These are phyloP conservation scores for Darevskia nairensis DNA, from an alignment of 2,797 vertebrate species.

Conservation along the genomic window DNA sequence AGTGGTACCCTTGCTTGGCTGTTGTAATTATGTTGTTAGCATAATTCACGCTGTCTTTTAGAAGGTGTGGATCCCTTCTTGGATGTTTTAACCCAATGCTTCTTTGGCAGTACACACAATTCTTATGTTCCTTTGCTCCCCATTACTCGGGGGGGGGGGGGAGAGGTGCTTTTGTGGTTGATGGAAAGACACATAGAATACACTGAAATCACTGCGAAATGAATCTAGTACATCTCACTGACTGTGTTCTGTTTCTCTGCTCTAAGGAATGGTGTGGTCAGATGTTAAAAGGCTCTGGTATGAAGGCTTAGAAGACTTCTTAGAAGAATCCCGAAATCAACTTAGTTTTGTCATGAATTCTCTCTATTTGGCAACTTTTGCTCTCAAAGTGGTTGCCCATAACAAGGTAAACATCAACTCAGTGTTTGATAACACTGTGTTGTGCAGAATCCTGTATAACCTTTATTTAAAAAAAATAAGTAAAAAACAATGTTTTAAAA, in stretches of 20 bases:
- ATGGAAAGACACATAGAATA: background rate
- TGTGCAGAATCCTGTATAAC: too few species aligned
- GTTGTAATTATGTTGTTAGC: too few species aligned
- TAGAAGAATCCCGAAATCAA: conserved; percentile 97
- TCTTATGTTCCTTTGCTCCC: background rate
- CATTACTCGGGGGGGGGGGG: background rate
- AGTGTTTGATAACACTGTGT: background rate
- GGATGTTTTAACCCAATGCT: background rate
- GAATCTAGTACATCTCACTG: background rate
- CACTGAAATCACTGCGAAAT: background rate
- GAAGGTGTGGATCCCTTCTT: too few species aligned
- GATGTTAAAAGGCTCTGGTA: conserved; percentile 99
- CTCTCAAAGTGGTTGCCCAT: conserved; percentile 96
- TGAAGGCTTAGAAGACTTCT: conserved; percentile 95
- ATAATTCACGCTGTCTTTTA: too few species aligned
- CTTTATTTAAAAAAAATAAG: too few species aligned
- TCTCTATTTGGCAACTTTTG: conserved; percentile 95
- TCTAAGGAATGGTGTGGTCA: conserved; percentile 97
- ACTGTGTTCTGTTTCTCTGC: conserved; percentile 36
- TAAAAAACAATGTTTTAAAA: too few species aligned
- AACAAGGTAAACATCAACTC: conserved; percentile 86
- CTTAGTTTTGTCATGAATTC: conserved; percentile 99
- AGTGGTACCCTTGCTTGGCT: too few species aligned
- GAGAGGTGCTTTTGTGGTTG: background rate
- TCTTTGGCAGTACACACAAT: background rate